These are phyloP conservation scores for Congeria kusceri DNA, from an alignment of 2,888 invertebrate species.

Conservation along the genomic window DNA sequence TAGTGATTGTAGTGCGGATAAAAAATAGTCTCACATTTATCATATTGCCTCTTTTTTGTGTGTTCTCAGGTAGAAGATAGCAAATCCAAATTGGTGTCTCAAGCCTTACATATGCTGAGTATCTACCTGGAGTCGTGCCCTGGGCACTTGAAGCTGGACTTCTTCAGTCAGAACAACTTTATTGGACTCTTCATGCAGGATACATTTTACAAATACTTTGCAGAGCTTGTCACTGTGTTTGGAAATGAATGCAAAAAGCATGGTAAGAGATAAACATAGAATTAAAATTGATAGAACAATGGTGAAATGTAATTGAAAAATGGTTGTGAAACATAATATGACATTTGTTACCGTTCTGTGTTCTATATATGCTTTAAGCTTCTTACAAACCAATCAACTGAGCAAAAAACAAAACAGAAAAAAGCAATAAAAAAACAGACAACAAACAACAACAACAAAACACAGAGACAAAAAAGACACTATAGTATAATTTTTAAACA, in stretches of 20 bases:
- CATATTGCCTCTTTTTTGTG: not conserved
- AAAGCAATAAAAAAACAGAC: too few relatives aligned
- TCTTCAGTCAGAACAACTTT: constrained; percentile 94
- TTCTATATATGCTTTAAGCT: too few relatives aligned
- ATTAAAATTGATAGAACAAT: too few relatives aligned
- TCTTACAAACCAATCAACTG: too few relatives aligned
- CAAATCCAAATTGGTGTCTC: constrained; percentile 77
- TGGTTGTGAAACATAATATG: too few relatives aligned
- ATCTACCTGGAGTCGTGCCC: constrained; percentile 85
- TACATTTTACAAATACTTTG: constrained; percentile 92
- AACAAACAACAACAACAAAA: too few relatives aligned
- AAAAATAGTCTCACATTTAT: not conserved
- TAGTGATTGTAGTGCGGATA: not conserved
- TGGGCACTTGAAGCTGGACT: constrained; percentile 88
- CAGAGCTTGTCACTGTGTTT: constrained; percentile 92
- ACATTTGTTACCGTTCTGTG: too few relatives aligned
- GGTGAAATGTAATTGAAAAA: too few relatives aligned
- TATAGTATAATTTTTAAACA: too few relatives aligned
- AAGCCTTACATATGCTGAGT: constrained; percentile 87
- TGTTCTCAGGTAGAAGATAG: constrained; percentile 80
- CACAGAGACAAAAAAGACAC: too few relatives aligned
- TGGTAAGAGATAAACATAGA: constrained; percentile 74
- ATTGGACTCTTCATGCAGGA: constrained; percentile 96
- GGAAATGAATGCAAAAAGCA: constrained; percentile 89
- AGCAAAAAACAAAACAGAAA: too few relatives aligned